Conservation (phyloP, 2,113 vertebrate genomes). For the Pituophis catenifer region DNA sequence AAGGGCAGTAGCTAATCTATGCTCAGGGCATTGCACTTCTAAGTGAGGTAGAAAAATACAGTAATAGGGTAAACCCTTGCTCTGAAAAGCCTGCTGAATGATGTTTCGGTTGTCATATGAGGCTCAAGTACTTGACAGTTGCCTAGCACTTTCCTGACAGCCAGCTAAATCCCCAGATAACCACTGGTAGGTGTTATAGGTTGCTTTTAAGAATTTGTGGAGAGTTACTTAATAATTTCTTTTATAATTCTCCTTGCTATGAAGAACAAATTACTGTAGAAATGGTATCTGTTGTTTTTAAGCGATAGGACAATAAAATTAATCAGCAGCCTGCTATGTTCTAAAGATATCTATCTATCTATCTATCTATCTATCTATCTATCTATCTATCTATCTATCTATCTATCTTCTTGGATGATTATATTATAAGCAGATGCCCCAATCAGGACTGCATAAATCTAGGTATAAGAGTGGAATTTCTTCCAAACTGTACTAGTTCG, state of each 20-base stretch:
- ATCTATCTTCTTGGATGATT: not conserved
- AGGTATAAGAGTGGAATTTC: not conserved
- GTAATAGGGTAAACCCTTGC: not conserved
- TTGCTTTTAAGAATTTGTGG: not conserved
- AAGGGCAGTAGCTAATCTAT: not conserved
- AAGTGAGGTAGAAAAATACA: not conserved
- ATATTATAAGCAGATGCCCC: not conserved
- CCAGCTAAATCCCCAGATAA: not conserved
- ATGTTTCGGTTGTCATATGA: not conserved
- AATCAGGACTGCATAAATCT: not conserved
- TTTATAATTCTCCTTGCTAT: not conserved
- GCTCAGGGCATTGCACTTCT: not conserved
- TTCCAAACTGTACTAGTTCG: not conserved
- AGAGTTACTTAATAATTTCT: not conserved
- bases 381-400: too few relatives aligned
- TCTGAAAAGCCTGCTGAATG: not conserved
- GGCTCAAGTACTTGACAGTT: not conserved
- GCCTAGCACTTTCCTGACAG: not conserved
- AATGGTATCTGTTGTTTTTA: not conserved
- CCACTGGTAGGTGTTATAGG: not conserved
- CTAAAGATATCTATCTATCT: too few relatives aligned
- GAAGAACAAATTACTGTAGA: not conserved
- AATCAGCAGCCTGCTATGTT: not conserved
- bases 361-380: too few relatives aligned
- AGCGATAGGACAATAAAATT: not conserved